Evolutionary conservation across 1,140 invertebrate genomes (phyloP).

Genomic region (Monochamus saltuarius): DNA sequence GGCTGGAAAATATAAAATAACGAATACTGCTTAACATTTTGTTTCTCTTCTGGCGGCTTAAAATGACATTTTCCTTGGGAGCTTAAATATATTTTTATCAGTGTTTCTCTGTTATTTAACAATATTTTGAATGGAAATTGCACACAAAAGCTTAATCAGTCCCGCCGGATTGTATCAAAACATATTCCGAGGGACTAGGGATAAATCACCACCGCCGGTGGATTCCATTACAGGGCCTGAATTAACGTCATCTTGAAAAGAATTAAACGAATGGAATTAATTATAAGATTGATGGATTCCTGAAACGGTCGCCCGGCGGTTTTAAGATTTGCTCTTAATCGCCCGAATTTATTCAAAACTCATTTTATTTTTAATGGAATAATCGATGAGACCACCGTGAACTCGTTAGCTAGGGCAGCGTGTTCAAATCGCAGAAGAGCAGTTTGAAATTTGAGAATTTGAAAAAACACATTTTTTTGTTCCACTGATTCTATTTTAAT

Average conservation of each 20-base stretch:
- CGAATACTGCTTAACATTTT: too few relatives aligned
- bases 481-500: too few relatives aligned
- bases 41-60: too few relatives aligned
- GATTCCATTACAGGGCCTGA: constrained; percentile 50
- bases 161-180: constrained; percentile 43
- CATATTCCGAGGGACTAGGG: constrained; percentile 39
- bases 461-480: too few relatives aligned
- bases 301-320: constrained; percentile 32
- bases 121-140: constrained; percentile 13
- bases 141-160: constrained; percentile 29
- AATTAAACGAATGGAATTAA: constrained; percentile 54
- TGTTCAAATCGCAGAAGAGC: too few relatives aligned
- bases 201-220: constrained; percentile 44
- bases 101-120: not conserved
- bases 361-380: constrained; percentile 32
- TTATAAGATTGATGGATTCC: constrained; percentile 53
- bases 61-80: too few relatives aligned
- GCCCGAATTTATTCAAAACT: constrained; percentile 33
- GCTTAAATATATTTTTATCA: too few relatives aligned
- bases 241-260: constrained; percentile 54
- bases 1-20: too few relatives aligned
- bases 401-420: too few relatives aligned
- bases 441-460: too few relatives aligned
- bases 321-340: constrained; percentile 38
- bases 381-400: constrained; percentile 25